Evolutionary conservation across 2,888 invertebrate species (phyloP).

Genomic region (Eristalinus sepulchralis): DNA sequence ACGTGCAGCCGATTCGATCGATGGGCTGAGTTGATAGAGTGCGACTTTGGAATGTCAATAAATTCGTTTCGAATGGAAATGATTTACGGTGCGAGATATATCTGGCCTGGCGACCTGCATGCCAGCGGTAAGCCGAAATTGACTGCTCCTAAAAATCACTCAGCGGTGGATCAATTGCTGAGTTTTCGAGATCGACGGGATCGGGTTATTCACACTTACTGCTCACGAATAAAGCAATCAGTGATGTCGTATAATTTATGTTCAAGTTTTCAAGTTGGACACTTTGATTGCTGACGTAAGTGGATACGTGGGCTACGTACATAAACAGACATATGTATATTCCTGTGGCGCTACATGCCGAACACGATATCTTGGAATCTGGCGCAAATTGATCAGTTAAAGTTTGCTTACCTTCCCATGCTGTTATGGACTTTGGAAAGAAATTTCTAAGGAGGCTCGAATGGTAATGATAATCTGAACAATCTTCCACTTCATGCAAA

Average conservation of each 20-base stretch:
- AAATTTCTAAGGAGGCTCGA: too few species aligned
- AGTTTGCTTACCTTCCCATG: too few species aligned
- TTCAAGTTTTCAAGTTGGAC: neutral
- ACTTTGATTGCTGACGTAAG: neutral
- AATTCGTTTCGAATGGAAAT: neutral
- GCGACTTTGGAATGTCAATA: constrained; percentile 12
- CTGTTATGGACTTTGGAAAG: too few species aligned
- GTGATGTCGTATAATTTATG: neutral
- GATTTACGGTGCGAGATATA: constrained; percentile 1
- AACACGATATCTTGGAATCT: too few species aligned
- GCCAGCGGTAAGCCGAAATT: neutral
- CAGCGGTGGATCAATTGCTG: neutral
- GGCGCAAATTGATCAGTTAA: neutral
- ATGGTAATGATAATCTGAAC: too few species aligned
- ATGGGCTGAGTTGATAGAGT: neutral
- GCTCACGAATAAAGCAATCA: neutral
- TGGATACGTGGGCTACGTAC: neutral
- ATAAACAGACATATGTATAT: too few species aligned
- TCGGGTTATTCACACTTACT: neutral
- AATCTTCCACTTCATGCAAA: too few species aligned
- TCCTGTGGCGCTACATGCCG: neutral
- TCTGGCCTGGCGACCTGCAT: neutral
- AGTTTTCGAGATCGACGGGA: neutral
- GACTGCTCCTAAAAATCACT: neutral
- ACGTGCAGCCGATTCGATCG: neutral